Conservation (phyloP, 2,113 vertebrate species). For the Psephotus haematonotus region DNA sequence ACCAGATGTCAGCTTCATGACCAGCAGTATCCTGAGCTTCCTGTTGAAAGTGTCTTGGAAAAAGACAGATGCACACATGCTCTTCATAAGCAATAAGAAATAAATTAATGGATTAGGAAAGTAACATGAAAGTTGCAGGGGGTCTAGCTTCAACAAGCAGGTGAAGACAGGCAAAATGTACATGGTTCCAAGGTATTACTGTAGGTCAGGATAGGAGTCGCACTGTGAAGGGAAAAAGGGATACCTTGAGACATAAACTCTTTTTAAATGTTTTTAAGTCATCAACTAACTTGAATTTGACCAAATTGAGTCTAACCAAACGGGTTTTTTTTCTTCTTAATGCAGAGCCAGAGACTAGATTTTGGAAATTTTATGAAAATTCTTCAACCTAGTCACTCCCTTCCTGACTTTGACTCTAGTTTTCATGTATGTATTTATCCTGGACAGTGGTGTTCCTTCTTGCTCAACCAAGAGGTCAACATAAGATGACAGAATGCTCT, state of each 20-base stretch:
- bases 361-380: not conserved
- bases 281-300: not conserved
- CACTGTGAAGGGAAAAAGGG: not conserved
- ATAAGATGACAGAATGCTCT: not conserved
- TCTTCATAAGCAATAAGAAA: not conserved
- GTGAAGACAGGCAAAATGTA: not conserved
- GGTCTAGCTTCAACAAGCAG: accelerated
- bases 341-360: not conserved
- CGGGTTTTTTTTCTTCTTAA: not conserved
- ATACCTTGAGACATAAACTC: not conserved
- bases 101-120: not conserved
- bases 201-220: not conserved
- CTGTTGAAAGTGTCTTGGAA: not conserved
- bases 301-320: not conserved
- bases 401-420: not conserved
- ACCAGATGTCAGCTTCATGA: not conserved
- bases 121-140: not conserved
- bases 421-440: not conserved
- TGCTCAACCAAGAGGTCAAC: not conserved
- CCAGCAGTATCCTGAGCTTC: not conserved
- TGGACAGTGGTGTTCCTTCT: not conserved
- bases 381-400: not conserved
- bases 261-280: not conserved
- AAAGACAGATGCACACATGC: not conserved
- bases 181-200: not conserved